Evolutionary conservation across 2,888 invertebrate species (phyloP).

Genomic region (Pterostichus madidus): DNA sequence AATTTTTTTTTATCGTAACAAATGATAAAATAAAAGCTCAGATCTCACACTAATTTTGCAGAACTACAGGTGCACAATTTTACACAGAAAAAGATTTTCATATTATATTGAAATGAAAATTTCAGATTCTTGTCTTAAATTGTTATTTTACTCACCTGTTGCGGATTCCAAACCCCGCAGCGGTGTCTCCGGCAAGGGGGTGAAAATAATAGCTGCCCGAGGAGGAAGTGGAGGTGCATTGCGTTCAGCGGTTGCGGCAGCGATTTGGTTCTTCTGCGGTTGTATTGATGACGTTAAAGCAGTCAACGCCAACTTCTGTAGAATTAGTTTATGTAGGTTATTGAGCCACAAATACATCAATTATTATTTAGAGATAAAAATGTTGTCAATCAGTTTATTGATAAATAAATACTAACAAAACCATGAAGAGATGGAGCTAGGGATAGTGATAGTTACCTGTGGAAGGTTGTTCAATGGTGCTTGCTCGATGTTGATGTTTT

Average conservation of each 20-base stretch:
- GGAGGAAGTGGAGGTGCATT: conserved; percentile 73
- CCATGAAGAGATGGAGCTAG: too few species aligned
- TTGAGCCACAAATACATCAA: not conserved
- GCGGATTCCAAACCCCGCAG: not conserved
- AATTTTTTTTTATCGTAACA: too few species aligned
- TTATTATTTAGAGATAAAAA: too few species aligned
- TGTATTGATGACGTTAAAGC: conserved; percentile 30
- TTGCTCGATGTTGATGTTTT: conserved; percentile 81
- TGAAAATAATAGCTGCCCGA: conserved; percentile 73
- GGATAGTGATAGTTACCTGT: conserved; percentile 68
- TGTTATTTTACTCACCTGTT: not conserved
- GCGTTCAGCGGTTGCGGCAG: conserved; percentile 46
- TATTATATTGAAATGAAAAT: not conserved
- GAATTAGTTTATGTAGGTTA: conserved; percentile 1
- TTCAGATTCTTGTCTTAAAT: not conserved
- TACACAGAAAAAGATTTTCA: not conserved
- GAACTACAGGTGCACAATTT: not conserved
- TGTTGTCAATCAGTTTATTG: too few species aligned
- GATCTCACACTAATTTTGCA: not conserved
- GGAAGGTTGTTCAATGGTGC: conserved; percentile 74
- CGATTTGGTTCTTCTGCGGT: conserved; percentile 57
- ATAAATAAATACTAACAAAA: too few species aligned
- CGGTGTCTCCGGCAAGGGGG: conserved; percentile 69
- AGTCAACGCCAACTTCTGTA: conserved; percentile 50
- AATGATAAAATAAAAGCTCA: too few species aligned